Percentiles rank a stretch among this genome's conserved stretches.
Conservation (phyloP, 2,113 vertebrate genomes). For the Salvelinus sp. region DNA sequence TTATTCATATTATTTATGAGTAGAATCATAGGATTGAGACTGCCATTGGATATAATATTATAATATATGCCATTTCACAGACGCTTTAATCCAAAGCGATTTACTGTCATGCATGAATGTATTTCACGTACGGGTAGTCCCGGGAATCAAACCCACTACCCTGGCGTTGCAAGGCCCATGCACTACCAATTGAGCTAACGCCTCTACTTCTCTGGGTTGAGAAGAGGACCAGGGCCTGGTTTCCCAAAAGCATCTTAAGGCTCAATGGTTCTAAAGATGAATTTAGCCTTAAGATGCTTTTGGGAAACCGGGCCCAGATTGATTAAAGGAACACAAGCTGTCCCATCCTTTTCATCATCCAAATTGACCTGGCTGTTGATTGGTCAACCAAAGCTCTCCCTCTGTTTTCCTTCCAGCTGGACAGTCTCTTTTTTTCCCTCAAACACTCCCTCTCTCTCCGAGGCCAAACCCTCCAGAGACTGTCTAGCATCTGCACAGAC, state of each 20-base stretch:
- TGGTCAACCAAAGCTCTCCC: background rate
- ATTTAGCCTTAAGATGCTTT: too few species aligned
- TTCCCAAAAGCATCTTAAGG: too few species aligned
- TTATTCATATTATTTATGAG: conserved; percentile 6
- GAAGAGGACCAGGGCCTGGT: background rate
- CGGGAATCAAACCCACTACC: too few species aligned
- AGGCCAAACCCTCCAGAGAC: background rate
- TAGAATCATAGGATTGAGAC: conserved; percentile 25
- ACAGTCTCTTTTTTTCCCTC: background rate
- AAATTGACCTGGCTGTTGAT: conserved; percentile 30
- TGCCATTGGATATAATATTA: background rate
- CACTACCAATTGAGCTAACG: background rate
- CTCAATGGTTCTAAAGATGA: too few species aligned
- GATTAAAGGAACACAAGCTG: background rate
- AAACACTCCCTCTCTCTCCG: background rate
- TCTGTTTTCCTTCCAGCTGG: conserved; percentile 9
- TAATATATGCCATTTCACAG: too few species aligned
- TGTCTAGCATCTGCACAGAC: background rate
- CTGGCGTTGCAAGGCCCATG: too few species aligned
- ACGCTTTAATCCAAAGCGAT: too few species aligned
- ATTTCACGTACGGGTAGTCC: too few species aligned
- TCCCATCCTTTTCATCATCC: conserved; percentile 20
- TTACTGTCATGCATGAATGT: too few species aligned
- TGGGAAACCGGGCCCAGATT: background rate
- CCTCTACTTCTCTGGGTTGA: conserved; percentile 30